Evolutionary conservation across 2,113 vertebrate species (phyloP).

Genomic region (Podilymbus podiceps): DNA sequence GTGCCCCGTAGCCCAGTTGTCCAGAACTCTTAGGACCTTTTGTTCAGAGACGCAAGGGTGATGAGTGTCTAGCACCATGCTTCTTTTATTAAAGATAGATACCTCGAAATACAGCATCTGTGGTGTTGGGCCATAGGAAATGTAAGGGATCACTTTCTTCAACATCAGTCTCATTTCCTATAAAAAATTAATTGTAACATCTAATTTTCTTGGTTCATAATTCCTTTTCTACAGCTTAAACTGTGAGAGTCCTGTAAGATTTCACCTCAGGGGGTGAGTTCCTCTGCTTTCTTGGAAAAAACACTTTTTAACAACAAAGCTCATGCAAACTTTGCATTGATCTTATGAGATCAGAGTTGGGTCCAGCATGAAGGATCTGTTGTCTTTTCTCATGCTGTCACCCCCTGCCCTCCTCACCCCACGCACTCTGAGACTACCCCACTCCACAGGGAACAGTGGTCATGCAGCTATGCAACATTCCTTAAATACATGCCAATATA

Average conservation of each 20-base stretch:
- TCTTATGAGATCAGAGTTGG: background rate
- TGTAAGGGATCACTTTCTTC: background rate
- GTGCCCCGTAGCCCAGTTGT: background rate
- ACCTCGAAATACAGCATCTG: background rate
- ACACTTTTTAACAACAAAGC: background rate
- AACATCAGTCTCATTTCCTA: background rate
- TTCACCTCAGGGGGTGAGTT: background rate
- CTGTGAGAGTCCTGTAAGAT: background rate
- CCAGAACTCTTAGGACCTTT: background rate
- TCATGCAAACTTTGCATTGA: background rate
- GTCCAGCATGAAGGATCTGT: background rate
- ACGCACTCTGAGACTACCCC: background rate
- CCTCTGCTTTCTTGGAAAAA: background rate
- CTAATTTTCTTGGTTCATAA: background rate
- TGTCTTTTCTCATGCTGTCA: background rate
- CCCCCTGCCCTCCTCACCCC: background rate
- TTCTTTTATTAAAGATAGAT: background rate
- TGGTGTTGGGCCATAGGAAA: background rate
- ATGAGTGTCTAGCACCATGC: background rate
- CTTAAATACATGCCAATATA: background rate
- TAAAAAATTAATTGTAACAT: background rate
- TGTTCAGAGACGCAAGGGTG: background rate
- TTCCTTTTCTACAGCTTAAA: background rate
- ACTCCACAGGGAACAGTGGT: background rate
- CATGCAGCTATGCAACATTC: background rate